Percentiles rank a stretch among this genome's conserved stretches.
These are phyloP conservation scores for Trichacis sp. DNA, from an alignment of 2,888 invertebrate genomes.

Conservation along the genomic window DNA sequence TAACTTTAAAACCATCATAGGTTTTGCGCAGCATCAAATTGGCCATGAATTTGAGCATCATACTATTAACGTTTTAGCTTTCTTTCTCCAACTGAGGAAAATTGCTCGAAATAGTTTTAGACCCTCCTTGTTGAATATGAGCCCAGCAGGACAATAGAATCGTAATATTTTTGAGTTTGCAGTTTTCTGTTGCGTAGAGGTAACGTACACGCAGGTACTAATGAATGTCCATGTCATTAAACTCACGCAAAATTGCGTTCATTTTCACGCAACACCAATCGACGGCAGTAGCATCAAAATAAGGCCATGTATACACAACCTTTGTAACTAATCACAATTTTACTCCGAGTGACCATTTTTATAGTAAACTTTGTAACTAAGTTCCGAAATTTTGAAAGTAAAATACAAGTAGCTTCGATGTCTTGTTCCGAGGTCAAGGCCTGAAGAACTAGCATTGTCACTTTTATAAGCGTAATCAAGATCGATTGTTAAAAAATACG, in stretches of 20 bases:
- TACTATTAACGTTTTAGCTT: conserved; percentile 6
- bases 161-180: no score
- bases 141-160: no score
- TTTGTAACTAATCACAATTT: no score
- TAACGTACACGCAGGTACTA: conserved; percentile 17
- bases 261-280: conserved; percentile 36
- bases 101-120: background rate
- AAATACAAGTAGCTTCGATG: no score
- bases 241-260: conserved; percentile 19
- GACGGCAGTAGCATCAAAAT: conserved; percentile 13
- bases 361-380: no score
- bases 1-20: no score
- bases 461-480: background rate
- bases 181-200: no score
- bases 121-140: conserved; percentile 31
- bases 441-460: no score
- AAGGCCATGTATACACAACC: conserved; percentile 16
- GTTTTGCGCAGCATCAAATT: conserved; percentile 23
- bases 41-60: conserved; percentile 34
- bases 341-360: no score
- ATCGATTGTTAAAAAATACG: conserved; percentile 29
- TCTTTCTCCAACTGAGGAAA: no score
- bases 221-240: conserved; percentile 20
- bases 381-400: conserved; percentile 24
- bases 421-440: no score